Conservation (phyloP, 35 echinoderm and acorn worm species). For the Lytechinus pictus region DNA sequence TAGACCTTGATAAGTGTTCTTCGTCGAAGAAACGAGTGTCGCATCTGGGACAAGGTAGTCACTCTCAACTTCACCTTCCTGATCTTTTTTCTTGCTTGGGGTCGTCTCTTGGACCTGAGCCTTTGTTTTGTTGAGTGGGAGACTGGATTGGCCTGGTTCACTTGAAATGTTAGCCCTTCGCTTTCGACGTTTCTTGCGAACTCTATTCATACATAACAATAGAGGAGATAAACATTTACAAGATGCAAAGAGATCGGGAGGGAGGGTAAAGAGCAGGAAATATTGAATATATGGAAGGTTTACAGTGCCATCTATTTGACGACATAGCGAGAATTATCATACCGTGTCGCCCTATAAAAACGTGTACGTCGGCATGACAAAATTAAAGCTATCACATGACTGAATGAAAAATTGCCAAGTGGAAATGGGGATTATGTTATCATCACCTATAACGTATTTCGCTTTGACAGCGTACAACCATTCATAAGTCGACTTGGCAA, state of each 20-base stretch:
- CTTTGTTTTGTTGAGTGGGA: not conserved
- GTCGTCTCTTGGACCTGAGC: not conserved
- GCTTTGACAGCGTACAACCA: no score
- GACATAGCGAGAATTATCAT: no score
- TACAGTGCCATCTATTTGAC: no score
- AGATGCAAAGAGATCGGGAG: not conserved
- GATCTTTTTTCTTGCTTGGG: not conserved
- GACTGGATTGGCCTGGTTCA: not conserved
- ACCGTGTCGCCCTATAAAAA: no score
- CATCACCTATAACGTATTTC: no score
- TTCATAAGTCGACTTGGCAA: no score
- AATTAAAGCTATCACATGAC: no score
- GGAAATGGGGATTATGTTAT: no score
- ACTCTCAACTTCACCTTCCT: not conserved
- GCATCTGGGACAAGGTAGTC: slow-evolving; percentile 5
- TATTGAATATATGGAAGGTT: no score
- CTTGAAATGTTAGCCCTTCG: not conserved
- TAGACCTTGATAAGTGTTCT: not conserved
- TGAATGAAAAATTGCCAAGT: no score
- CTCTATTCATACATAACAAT: not conserved
- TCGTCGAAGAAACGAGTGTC: not conserved
- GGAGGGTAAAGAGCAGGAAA: not conserved
- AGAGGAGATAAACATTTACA: no score
- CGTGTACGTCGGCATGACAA: no score
- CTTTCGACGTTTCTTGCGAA: not conserved